These are phyloP conservation scores for Pluvialis apricaria DNA, from an alignment of 2,113 vertebrate species.

Conservation along the genomic window DNA sequence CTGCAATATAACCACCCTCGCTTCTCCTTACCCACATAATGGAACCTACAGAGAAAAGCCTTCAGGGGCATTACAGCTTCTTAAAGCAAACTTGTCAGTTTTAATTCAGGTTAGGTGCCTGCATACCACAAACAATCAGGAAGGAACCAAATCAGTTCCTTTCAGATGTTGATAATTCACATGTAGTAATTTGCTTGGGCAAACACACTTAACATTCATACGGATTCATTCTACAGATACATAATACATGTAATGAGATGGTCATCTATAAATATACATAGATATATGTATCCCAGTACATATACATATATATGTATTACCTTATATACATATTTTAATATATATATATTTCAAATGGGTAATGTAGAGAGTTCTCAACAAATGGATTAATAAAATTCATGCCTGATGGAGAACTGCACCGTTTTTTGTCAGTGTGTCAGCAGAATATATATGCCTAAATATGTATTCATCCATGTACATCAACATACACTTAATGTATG, in stretches of 20 bases:
- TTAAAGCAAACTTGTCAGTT: constrained; percentile 52
- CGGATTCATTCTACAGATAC: not conserved
- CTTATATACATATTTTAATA: not conserved
- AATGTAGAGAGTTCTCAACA: not conserved
- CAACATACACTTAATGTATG: not conserved
- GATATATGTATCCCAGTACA: not conserved
- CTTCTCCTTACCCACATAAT: not conserved
- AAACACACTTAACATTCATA: not conserved
- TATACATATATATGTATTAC: not conserved
- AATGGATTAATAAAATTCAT: not conserved
- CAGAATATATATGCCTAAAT: not conserved
- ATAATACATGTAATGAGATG: constrained; percentile 20
- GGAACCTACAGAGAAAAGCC: not conserved
- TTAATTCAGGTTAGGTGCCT: constrained; percentile 16
- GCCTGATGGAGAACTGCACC: not conserved
- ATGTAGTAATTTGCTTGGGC: not conserved
- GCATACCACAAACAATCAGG: not conserved
- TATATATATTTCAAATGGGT: not conserved
- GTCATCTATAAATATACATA: constrained; percentile 34
- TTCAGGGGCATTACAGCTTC: constrained; percentile 12
- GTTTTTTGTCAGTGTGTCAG: not conserved
- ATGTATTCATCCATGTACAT: not conserved
- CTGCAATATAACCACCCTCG: not conserved
- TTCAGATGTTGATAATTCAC: not conserved
- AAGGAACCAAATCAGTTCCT: constrained; percentile 15